Evolutionary conservation across 2,797 vertebrate genomes (phyloP).

Genomic region (Moxostoma hubbsi): DNA sequence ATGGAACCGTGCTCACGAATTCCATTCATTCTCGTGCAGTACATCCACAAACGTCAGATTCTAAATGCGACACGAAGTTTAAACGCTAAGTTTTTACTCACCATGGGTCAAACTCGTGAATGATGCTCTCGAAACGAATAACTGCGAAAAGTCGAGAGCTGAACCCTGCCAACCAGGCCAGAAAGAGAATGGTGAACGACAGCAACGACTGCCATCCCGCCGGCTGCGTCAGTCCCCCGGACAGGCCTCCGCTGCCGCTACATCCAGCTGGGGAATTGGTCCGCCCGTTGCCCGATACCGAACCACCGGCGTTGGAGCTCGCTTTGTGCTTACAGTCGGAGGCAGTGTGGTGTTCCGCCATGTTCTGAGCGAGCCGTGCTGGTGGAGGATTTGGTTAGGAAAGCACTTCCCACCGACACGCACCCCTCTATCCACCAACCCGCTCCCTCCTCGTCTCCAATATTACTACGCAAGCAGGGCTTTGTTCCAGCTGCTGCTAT

Average conservation of each 20-base stretch:
- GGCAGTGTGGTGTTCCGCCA: conserved; percentile 89
- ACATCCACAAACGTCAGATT: not conserved
- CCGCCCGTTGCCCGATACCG: conserved; percentile 78
- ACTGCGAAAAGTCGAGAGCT: conserved; percentile 98
- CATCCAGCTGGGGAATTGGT: conserved; percentile 68
- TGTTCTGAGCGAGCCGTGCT: conserved; percentile 85
- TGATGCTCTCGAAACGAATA: conserved; percentile 99
- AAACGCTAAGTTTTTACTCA: conserved; percentile 70
- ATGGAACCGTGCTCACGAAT: not conserved
- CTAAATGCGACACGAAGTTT: conserved; percentile 5
- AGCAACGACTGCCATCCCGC: conserved; percentile 98
- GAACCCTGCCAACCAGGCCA: conserved; percentile 98
- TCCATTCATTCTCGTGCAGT: not conserved
- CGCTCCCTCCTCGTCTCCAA: conserved; percentile 41
- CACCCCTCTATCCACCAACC: conserved; percentile 51
- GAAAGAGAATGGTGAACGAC: conserved; percentile 96
- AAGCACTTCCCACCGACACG: conserved; percentile 67
- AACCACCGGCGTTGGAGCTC: conserved; percentile 78
- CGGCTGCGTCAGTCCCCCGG: conserved; percentile 93
- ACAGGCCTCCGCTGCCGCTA: conserved; percentile 75
- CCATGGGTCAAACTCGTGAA: conserved; percentile 99
- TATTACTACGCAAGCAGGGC: conserved; percentile 35
- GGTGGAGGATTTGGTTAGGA: conserved; percentile 58
- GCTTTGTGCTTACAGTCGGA: conserved; percentile 89
- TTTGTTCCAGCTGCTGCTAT: not conserved